A percentile compares a stretch with the other conserved stretches of the same genome.
These are phyloP conservation scores for Enteromius radiatus DNA, from an alignment of 2,797 vertebrate genomes.

Conservation along the genomic window DNA sequence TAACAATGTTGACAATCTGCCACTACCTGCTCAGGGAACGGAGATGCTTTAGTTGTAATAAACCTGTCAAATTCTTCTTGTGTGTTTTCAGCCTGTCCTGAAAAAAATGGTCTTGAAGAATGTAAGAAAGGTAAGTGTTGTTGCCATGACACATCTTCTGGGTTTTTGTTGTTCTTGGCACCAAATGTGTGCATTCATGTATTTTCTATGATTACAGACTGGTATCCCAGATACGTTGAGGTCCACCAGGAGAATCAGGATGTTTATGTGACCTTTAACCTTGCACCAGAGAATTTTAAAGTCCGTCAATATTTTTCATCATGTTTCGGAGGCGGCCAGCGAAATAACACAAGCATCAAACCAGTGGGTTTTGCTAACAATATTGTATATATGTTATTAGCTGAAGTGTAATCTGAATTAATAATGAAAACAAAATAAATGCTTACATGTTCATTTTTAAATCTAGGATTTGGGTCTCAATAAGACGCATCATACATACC, in stretches of 20 bases:
- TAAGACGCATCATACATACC: conserved; percentile 73
- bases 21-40: neutral
- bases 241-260: conserved; percentile 69
- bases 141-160: neutral
- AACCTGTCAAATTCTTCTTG: neutral
- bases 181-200: neutral
- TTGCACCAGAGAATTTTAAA: conserved; percentile 75
- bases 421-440: neutral
- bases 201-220: conserved; percentile 69
- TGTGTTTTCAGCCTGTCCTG: conserved; percentile 74
- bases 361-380: conserved; percentile 68
- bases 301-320: conserved; percentile 76
- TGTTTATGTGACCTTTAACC: conserved; percentile 79
- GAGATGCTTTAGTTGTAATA: neutral
- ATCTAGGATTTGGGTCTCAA: conserved; percentile 69
- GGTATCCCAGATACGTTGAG: conserved; percentile 75
- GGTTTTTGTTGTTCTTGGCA: neutral
- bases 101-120: conserved; percentile 76
- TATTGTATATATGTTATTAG: neutral
- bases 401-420: neutral
- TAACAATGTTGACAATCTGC: neutral
- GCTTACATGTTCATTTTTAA: neutral
- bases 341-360: conserved; percentile 67
- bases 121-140: conserved; percentile 76
- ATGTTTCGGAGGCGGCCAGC: conserved; percentile 69